These are phyloP conservation scores for Heterodera schachtii DNA, from an alignment of 1,140 invertebrate genomes.

Conservation along the genomic window DNA sequence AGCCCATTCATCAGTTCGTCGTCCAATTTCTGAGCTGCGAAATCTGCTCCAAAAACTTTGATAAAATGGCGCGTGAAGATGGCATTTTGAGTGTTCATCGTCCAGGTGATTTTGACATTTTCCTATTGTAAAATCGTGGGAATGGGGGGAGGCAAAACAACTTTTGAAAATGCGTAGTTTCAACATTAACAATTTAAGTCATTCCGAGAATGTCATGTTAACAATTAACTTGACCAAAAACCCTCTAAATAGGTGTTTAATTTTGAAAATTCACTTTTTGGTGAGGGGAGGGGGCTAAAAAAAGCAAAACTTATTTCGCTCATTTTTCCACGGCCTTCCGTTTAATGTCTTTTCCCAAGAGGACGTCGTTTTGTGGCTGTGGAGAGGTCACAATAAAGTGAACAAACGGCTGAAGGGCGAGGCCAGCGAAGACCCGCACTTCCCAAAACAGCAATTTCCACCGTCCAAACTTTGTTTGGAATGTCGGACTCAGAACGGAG, in stretches of 20 bases:
- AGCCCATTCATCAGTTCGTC: conserved; percentile 83
- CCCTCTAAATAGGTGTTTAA: too few relatives aligned
- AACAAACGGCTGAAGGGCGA: conserved; percentile 84
- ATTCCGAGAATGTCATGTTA: too few relatives aligned
- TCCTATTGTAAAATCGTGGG: conserved; percentile 9
- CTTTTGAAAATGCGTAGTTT: too few relatives aligned
- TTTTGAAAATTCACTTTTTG: too few relatives aligned
- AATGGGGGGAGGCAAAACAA: too few relatives aligned
- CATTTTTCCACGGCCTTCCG: too few relatives aligned
- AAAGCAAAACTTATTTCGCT: too few relatives aligned
- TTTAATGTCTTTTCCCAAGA: conserved; percentile 65
- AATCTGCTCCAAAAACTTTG: conserved; percentile 84
- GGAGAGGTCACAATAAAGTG: conserved; percentile 89
- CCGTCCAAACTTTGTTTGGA: conserved; percentile 72
- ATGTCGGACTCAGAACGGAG: conserved; percentile 45
- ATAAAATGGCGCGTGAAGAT: conserved; percentile 74
- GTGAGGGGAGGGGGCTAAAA: too few relatives aligned
- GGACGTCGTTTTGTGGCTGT: conserved; percentile 86
- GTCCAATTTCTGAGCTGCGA: conserved; percentile 90
- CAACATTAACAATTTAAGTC: too few relatives aligned
- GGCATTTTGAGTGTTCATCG: conserved; percentile 69
- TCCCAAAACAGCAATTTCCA: conserved; percentile 90
- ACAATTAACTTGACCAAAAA: too few relatives aligned
- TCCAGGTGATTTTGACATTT: conserved; percentile 33
- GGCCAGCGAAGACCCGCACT: conserved; percentile 82